Evolutionary conservation across 2,797 vertebrate species (phyloP), one percentile per base, ranked within the genome.

Genomic region (Oreochromis grahami): DNA sequence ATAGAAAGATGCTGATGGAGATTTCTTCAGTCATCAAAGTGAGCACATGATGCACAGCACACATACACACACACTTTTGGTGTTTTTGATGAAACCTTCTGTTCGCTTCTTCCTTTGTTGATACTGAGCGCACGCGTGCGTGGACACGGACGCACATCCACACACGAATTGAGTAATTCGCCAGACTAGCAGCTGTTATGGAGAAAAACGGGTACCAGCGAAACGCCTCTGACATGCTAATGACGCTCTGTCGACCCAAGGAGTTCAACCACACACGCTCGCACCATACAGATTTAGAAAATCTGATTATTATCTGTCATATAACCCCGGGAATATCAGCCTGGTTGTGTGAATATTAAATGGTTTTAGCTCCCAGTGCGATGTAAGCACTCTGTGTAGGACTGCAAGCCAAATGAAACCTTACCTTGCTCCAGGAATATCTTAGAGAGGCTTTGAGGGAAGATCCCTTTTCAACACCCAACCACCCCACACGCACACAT

Each of bases 401-500:
- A 93, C 91, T 91, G 88, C 84, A 79, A 90, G 89, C 89, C 91
- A 92, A 93, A 93, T 92, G 86, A 94, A 94, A 93, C 77, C 87
- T 86, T 77, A 68, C 80, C 85, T 92, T 83, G 14, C 91, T 95
- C 92, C 91, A 95, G 92, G 93, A 95, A 94, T 94, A 94, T 93
- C 88, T 94, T 90, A 89, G 91, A 34, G 58, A 92, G 83, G 89
- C 93, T 96, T 95, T 93, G 93, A 94, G 93, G 93, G 90, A 93
- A 94, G 89, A 91, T 94, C 91, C 88, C 90, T 93, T 93, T 91
- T 91, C 90, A 93, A 87, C 92, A 92, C 83, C 87, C 89, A 88
- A 79, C 83, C 82, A 77, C 90, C 51, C 68, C 86, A 21, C 41
- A 50, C 50, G 15, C 24, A 74, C 26, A 32, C 26, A 74, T 76